Evolutionary conservation across 2,797 vertebrate species (phyloP).

Genomic region (Scolopax rusticola): DNA sequence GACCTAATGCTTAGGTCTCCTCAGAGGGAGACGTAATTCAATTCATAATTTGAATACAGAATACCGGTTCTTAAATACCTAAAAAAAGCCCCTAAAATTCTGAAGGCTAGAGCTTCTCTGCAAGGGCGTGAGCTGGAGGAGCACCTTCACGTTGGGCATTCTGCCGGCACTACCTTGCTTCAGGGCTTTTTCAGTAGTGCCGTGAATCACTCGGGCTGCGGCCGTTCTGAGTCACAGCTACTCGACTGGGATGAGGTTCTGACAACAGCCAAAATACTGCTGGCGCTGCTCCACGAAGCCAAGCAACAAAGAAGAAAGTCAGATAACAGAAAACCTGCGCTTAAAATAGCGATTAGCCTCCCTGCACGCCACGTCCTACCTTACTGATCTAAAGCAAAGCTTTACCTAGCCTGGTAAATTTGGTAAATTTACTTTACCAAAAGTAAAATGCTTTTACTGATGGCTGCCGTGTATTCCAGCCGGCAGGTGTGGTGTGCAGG

Average conservation of each 20-base stretch:
- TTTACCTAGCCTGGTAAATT: not conserved
- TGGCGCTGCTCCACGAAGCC: not conserved
- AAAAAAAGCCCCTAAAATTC: constrained; percentile 35
- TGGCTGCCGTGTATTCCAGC: not conserved
- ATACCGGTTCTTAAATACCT: not conserved
- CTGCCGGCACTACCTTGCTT: not conserved
- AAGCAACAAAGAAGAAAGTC: not conserved
- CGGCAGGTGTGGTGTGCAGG: not conserved
- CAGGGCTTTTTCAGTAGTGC: constrained; percentile 1
- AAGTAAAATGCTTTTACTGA: not conserved
- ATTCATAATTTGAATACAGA: not conserved
- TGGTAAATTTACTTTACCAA: too few species aligned
- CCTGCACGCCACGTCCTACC: not conserved
- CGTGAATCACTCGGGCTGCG: not conserved
- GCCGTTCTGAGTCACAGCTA: constrained; percentile 29
- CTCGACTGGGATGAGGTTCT: constrained; percentile 33
- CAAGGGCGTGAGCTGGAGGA: not conserved
- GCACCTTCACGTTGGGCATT: not conserved
- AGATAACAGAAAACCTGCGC: not conserved
- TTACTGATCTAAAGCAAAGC: not conserved
- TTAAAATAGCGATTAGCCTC: constrained; percentile 23
- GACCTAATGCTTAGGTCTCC: not conserved
- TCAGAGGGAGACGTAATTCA: too few species aligned
- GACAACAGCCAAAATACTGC: not conserved
- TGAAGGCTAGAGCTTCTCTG: not conserved